Percentiles rank a stretch among this genome's conserved stretches.
phyloP scores from a whole-genome alignment of 2,888 invertebrate species.

The Cataglyphis albicans region DNA sequence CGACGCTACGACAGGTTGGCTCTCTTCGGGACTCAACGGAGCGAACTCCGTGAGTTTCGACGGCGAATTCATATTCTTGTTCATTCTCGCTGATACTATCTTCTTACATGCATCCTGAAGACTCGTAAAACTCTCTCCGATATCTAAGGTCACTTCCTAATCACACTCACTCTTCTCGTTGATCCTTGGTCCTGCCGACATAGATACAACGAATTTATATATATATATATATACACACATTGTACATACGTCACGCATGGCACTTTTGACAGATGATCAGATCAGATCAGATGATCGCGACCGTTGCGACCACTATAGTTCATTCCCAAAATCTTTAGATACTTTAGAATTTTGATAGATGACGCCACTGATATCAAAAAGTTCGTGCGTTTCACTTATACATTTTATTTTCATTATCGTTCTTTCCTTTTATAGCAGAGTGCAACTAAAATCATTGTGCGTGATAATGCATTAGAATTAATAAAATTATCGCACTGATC shows the following conservation, averaged over 20 bases:
- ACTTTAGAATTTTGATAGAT: not conserved
- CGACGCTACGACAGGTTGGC: conserved; percentile 91
- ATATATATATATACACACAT: not conserved
- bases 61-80: conserved; percentile 89
- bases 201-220: not conserved
- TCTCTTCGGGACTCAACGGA: conserved; percentile 92
- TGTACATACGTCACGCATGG: not conserved
- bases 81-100: conserved; percentile 84
- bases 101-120: not conserved
- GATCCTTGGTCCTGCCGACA: not conserved
- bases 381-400: not conserved
- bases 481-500: not conserved
- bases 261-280: conserved; percentile 56
- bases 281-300: conserved; percentile 56
- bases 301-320: not conserved
- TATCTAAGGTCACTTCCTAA: not conserved
- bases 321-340: not conserved
- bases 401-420: not conserved
- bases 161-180: not conserved
- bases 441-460: not conserved
- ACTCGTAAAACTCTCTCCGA: not conserved
- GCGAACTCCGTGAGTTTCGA: conserved; percentile 92
- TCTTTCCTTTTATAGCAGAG: not conserved
- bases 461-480: too few relatives aligned
- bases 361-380: not conserved